phyloP scores from a whole-genome alignment of 2,113 vertebrate genomes.

The Ibidorhyncha struthersii region DNA sequence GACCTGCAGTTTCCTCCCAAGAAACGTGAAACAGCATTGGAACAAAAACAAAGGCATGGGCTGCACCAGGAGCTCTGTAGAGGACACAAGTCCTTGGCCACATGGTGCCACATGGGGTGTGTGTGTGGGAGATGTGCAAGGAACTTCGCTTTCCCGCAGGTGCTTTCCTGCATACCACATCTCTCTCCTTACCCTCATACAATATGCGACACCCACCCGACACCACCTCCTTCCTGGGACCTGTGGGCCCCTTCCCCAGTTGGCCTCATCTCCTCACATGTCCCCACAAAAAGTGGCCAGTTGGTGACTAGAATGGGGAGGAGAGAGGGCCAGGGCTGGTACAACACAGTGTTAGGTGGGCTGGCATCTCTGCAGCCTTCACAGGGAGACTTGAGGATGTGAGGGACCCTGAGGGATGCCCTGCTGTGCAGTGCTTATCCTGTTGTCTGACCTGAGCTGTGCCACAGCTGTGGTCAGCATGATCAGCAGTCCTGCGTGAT shows the following conservation, averaged over 20 bases:
- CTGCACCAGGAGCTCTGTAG: neutral
- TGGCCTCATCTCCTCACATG: neutral
- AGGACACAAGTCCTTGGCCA: neutral
- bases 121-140: neutral
- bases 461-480: neutral
- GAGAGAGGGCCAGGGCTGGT: neutral
- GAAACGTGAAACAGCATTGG: neutral
- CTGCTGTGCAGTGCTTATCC: neutral
- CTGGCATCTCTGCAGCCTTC: neutral
- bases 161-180: neutral
- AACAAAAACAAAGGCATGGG: neutral
- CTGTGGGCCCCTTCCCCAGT: neutral
- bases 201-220: rapidly evolving
- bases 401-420: neutral
- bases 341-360: neutral
- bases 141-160: neutral
- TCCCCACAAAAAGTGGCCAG: rapidly evolving
- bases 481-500: neutral
- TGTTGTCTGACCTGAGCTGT: rapidly evolving
- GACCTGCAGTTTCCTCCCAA: neutral
- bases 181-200: neutral
- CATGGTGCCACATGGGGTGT: neutral
- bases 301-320: neutral
- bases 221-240: neutral
- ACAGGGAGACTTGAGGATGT: neutral